Conservation (phyloP, 2,797 vertebrate genomes). For the Xenopus petersii region DNA sequence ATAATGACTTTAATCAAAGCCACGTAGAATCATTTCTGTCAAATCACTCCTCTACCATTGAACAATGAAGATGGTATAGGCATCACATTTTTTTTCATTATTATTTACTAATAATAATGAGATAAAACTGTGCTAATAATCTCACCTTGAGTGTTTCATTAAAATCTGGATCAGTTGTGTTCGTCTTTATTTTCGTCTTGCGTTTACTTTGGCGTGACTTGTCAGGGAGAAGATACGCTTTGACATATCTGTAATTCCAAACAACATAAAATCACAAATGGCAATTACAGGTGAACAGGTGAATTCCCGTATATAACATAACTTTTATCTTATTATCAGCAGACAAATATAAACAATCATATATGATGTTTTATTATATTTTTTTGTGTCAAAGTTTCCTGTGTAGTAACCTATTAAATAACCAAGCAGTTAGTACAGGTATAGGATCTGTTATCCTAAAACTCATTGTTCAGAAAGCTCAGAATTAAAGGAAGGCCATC, state of each 20-base stretch:
- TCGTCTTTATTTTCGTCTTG: conserved; percentile 92
- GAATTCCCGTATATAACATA: too few species aligned
- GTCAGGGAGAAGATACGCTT: conserved; percentile 93
- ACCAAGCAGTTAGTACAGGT: too few species aligned
- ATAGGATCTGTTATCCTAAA: too few species aligned
- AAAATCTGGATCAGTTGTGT: conserved; percentile 87
- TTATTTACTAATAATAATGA: too few species aligned
- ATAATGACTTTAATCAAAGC: conserved; percentile 18
- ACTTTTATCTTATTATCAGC: too few species aligned
- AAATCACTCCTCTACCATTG: background rate
- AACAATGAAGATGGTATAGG: background rate
- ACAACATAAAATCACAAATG: background rate
- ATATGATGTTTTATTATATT: too few species aligned
- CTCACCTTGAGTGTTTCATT: conserved; percentile 90
- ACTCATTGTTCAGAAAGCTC: too few species aligned
- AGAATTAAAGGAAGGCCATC: too few species aligned
- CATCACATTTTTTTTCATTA: too few species aligned
- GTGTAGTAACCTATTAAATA: too few species aligned
- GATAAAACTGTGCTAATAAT: background rate
- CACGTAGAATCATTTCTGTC: conserved; percentile 11
- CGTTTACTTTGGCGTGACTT: conserved; percentile 91
- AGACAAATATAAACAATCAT: too few species aligned
- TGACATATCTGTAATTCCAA: conserved; percentile 81
- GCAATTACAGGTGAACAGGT: background rate
- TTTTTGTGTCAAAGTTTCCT: too few species aligned